Conservation (phyloP, 2,113 vertebrate genomes). For the Python bivittatus region DNA sequence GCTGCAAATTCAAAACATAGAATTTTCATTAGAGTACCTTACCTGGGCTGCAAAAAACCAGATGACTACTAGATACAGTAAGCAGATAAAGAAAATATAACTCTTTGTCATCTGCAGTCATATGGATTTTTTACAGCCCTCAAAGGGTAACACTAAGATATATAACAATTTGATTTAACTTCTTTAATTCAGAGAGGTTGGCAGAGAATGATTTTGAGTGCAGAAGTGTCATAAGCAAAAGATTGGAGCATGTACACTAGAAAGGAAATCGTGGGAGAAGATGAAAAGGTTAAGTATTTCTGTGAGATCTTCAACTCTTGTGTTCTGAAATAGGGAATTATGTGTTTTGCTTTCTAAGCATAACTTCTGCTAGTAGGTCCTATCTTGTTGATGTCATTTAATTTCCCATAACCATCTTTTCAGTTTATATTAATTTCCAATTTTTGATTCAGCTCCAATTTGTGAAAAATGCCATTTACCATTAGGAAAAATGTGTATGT, state of each 20-base stretch:
- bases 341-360: neutral
- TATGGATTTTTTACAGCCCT: neutral
- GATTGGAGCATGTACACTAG: neutral
- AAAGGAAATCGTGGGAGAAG: neutral
- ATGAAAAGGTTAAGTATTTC: neutral
- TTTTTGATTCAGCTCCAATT: neutral
- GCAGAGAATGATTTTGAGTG: neutral
- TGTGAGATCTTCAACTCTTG: neutral
- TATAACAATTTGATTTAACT: neutral
- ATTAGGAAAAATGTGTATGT: neutral
- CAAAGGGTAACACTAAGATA: neutral
- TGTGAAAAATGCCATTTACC: neutral
- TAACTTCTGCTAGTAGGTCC: neutral
- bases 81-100: neutral
- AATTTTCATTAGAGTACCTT: neutral
- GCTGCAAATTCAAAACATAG: neutral
- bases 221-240: neutral
- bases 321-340: neutral
- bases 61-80: neutral
- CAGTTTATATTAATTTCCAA: neutral
- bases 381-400: neutral
- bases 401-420: neutral
- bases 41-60: neutral
- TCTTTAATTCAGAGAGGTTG: neutral
- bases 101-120: neutral